Base-by-base conservation (phyloP, 2,888 invertebrate genomes). In the Acrocyrtus sp. region DNA sequence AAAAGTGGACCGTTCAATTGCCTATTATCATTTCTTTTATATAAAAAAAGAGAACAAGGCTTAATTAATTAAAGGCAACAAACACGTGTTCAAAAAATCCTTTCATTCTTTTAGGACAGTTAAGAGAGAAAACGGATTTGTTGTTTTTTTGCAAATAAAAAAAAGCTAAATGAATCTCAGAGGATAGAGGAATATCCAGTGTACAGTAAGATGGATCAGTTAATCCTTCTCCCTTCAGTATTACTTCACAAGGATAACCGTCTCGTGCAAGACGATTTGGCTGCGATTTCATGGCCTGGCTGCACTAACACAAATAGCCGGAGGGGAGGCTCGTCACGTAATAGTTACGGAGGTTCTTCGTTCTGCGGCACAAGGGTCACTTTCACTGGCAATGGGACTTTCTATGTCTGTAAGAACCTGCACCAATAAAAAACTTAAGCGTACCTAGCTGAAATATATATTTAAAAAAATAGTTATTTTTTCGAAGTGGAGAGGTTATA, bases 341-440 rank as follows among this genome's bases (percentile, higher is more conserved):
- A n/a, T n/a, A 27, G 29, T 3, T 41, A 41, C 17, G 39, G 51
- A 17, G 19, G 57, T 26, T 51, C 74, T 8, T 69, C 72, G 10
- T 75, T 72, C 41, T 60, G 67, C 26, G 68, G 63, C 24, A 68
- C 72, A 21, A 63, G 74, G 4, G 51, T 78, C 60, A 78, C 78
- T 66, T 79, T 78, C 68, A 81, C 81, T 43, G 69, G 75, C 41
- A 77, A 81, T 45, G 79, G 78, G 41, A 81, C 81, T 47, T 81
- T 81, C 68, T 81, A 77, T 58, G 75, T 81, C 22, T 81, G 81
- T 81, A 78, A 81, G 81, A 43, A n/a, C n/a, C n/a, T n/a, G n/a
- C n/a, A n/a, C n/a, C n/a, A n/a, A n/a, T n/a, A n/a, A n/a, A n/a
- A n/a, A n/a, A n/a, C n/a, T n/a, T n/a, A n/a, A n/a, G n/a, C n/a